phyloP scores from a whole-genome alignment of 2,888 invertebrate species.

The Athalia rosae region DNA sequence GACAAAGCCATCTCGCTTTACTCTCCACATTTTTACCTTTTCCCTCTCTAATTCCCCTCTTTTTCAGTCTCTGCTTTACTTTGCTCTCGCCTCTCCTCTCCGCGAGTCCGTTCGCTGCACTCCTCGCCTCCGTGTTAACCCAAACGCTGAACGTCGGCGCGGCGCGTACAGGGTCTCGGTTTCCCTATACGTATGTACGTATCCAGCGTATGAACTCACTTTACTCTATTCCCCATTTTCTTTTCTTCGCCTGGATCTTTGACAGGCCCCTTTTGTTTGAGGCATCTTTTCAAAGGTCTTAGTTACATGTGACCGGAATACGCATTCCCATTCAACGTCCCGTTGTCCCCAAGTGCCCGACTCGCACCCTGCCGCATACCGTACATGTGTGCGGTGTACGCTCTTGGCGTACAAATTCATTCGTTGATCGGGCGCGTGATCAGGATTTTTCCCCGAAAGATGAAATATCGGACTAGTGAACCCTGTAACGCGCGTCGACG shows the following conservation, averaged over 20 bases:
- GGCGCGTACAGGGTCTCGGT: background rate
- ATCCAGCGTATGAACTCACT: background rate
- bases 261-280: background rate
- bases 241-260: constrained; percentile 12
- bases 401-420: too few relatives aligned
- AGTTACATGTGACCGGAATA: constrained; percentile 11
- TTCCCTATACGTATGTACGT: background rate
- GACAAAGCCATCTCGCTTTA: constrained; percentile 38
- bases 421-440: too few relatives aligned
- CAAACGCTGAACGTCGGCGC: background rate
- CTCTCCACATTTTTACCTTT: background rate
- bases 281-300: constrained; percentile 2
- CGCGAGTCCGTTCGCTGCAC: too few relatives aligned
- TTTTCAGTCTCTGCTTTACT: background rate
- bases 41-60: constrained; percentile 7
- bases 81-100: too few relatives aligned
- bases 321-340: background rate
- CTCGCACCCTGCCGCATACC: too few relatives aligned
- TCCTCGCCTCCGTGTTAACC: too few relatives aligned
- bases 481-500: too few relatives aligned
- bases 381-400: too few relatives aligned
- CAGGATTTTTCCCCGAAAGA: too few relatives aligned
- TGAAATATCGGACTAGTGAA: too few relatives aligned
- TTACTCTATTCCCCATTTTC: background rate
- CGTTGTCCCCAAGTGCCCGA: too few relatives aligned